Conservation (phyloP, 1,140 invertebrate species). For the Drosophila busckii region DNA sequence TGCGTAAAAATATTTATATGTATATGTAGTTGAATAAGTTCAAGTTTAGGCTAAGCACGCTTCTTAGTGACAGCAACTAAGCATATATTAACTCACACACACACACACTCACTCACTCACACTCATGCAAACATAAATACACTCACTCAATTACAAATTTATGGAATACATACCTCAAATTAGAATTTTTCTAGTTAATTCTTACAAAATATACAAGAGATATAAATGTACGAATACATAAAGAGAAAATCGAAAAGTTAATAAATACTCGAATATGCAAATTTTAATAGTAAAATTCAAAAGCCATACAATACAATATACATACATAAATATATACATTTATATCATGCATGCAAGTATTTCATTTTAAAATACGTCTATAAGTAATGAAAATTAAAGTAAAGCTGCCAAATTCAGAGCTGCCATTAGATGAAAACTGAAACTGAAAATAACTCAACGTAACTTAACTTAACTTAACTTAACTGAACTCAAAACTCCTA, state of each 20-base stretch:
- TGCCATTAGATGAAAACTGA: constrained; percentile 16
- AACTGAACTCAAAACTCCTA: no score
- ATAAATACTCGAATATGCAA: constrained; percentile 45
- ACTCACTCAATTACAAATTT: constrained; percentile 65
- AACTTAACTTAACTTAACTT: no score
- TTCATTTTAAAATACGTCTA: constrained; percentile 18
- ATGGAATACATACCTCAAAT: constrained; percentile 77
- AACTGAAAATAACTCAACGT: constrained; percentile 29
- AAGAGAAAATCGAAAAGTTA: constrained; percentile 21
- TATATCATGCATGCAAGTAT: constrained; percentile 53
- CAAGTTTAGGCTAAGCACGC: constrained; percentile 59
- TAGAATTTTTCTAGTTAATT: constrained; percentile 77
- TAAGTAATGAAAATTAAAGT: constrained; percentile 18
- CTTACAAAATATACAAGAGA: constrained; percentile 62
- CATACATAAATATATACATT: constrained; percentile 27
- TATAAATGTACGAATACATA: constrained; percentile 50
- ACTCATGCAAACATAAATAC: constrained; percentile 13
- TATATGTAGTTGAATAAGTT: constrained; percentile 22
- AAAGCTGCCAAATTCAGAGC: no score
- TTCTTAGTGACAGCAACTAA: constrained; percentile 40
- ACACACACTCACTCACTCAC: constrained; percentile 15
- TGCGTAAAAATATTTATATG: constrained; percentile 28
- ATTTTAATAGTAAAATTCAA: constrained; percentile 76
- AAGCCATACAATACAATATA: constrained; percentile 63
- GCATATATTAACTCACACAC: constrained; percentile 44